These are phyloP conservation scores for Meloidogyne chitwoodi DNA, from an alignment of 1,140 invertebrate species.

Conservation along the genomic window DNA sequence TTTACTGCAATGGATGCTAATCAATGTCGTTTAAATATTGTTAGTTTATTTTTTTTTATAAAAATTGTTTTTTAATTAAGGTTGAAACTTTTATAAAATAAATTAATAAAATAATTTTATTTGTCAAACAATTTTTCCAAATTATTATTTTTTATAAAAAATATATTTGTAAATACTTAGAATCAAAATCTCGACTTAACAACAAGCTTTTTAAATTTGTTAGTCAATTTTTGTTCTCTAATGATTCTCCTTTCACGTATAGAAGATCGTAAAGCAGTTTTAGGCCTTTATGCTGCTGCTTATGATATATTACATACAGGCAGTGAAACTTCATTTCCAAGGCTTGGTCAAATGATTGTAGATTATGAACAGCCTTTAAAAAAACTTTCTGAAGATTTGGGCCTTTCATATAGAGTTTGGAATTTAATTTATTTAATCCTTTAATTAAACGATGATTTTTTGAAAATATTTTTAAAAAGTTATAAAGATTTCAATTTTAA, in stretches of 20 bases:
- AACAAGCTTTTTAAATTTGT: conserved; percentile 87
- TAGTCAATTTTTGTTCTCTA: conserved; percentile 84
- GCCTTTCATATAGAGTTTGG: conserved; percentile 77
- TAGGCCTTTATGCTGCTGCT: conserved; percentile 93
- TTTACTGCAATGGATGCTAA: conserved; percentile 96
- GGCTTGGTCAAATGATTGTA: conserved; percentile 90
- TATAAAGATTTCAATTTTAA: conserved; percentile 35
- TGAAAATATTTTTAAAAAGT: conserved; percentile 21
- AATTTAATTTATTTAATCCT: neutral
- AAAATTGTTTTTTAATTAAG: too few relatives aligned
- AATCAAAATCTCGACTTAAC: conserved; percentile 92
- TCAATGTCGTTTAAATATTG: conserved; percentile 86
- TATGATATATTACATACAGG: conserved; percentile 85
- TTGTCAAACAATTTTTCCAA: too few relatives aligned
- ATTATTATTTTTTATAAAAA: too few relatives aligned
- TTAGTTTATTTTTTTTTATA: conserved; percentile 62
- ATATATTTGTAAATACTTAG: conserved; percentile 60
- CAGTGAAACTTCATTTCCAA: conserved; percentile 83
- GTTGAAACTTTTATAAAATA: too few relatives aligned
- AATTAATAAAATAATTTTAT: too few relatives aligned
- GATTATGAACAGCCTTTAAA: conserved; percentile 94
- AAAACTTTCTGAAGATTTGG: conserved; percentile 92
- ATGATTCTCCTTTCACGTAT: conserved; percentile 90
- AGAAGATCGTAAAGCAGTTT: conserved; percentile 91
- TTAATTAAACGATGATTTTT: neutral